Percentiles rank a stretch among this genome's conserved stretches.
Conservation (phyloP, 2,797 vertebrate genomes). For the Hephaestus fuliginosus region DNA sequence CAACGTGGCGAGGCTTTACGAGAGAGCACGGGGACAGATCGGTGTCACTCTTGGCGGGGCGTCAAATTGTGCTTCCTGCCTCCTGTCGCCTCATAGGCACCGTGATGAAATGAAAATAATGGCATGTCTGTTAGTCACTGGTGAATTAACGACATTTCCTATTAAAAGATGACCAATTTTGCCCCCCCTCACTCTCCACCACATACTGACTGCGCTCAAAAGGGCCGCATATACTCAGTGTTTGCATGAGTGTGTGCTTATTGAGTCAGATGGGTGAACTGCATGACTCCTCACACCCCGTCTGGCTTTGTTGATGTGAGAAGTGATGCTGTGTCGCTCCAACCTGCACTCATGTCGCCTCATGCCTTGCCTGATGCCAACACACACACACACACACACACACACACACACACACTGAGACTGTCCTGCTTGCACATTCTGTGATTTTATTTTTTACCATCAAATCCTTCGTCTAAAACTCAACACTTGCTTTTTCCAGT, state of each 20-base stretch:
- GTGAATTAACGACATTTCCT: conserved; percentile 65
- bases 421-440: conserved; percentile 36
- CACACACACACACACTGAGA: background rate
- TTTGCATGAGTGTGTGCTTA: conserved; percentile 28
- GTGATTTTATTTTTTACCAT: conserved; percentile 50
- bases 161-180: conserved; percentile 65
- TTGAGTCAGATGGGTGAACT: conserved; percentile 72
- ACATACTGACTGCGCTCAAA: conserved; percentile 5
- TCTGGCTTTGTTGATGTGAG: conserved; percentile 76
- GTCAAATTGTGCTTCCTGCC: conserved; percentile 52
- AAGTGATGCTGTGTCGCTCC: conserved; percentile 67
- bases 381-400: conserved; percentile 20
- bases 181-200: background rate
- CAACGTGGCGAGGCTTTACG: conserved; percentile 24
- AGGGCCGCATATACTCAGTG: conserved; percentile 39
- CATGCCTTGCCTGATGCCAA: conserved; percentile 38
- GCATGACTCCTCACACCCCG: conserved; percentile 68
- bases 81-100: conserved; percentile 47
- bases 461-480: conserved; percentile 35
- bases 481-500: conserved; percentile 46
- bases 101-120: conserved; percentile 60
- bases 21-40: conserved; percentile 30
- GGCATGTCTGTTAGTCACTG: conserved; percentile 53
- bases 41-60: conserved; percentile 46
- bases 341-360: conserved; percentile 54